These are phyloP conservation scores for Trachelus troglodyta DNA, from an alignment of 2,888 invertebrate species.

Conservation along the genomic window DNA sequence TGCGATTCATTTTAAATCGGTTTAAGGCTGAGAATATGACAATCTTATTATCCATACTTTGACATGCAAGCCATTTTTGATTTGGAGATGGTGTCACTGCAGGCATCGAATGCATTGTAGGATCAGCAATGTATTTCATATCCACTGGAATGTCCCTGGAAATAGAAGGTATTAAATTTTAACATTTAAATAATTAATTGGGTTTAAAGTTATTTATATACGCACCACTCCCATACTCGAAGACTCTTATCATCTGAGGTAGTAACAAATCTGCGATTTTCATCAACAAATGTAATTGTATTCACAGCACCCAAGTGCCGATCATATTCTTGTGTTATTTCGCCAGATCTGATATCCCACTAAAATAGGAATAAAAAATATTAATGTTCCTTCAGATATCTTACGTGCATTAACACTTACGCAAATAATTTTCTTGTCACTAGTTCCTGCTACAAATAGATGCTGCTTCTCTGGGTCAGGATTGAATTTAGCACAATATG, in stretches of 20 bases:
- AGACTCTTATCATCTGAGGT: conserved; percentile 99
- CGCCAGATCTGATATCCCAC: conserved; percentile 97
- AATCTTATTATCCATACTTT: conserved; percentile 99
- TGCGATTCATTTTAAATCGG: conserved; percentile 97
- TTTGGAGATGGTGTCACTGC: conserved; percentile 95
- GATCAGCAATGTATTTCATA: conserved; percentile 99
- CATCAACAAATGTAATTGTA: conserved; percentile 98
- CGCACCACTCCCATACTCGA: conserved; percentile 97
- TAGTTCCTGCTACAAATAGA: conserved; percentile 97
- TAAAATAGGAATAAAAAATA: conserved; percentile 62
- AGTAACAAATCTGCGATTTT: conserved; percentile 96
- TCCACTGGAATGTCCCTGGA: conserved; percentile 91
- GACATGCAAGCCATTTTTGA: conserved; percentile 99
- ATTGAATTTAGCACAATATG: conserved; percentile 98
- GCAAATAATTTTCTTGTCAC: conserved; percentile 99
- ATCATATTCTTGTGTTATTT: conserved; percentile 98
- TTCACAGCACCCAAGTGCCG: conserved; percentile 98
- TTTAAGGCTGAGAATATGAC: conserved; percentile 97
- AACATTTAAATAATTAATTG: conserved; percentile 7
- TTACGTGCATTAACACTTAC: conserved; percentile 71
- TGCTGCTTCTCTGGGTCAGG: conserved; percentile 98
- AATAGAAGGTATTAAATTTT: conserved; percentile 19
- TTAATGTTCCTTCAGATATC: neutral
- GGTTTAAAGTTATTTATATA: conserved; percentile 1
- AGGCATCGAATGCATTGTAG: conserved; percentile 99